Conservation (phyloP, 2,888 invertebrate species). For the Clepsis dumicolana region DNA sequence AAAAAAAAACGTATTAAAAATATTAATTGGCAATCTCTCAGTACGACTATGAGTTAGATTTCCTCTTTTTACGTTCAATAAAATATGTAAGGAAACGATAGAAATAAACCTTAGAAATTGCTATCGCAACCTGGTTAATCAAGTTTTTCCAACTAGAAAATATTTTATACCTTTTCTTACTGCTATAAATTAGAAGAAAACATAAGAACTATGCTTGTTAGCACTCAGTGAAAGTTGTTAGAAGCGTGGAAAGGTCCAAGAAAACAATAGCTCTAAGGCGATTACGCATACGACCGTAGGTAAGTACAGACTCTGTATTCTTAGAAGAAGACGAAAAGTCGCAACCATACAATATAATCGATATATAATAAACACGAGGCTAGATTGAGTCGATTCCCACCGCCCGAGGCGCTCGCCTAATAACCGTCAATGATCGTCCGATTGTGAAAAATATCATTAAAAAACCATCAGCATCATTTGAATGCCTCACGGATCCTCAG, state of each 20-base stretch:
- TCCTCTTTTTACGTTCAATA: background rate
- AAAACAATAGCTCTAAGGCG: conserved; percentile 1
- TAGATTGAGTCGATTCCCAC: conserved; percentile 44
- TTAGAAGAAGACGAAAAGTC: conserved; percentile 19
- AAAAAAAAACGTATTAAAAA: background rate
- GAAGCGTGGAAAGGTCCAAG: background rate
- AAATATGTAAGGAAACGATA: background rate
- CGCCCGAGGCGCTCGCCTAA: conserved; percentile 78
- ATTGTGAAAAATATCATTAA: conserved; percentile 87
- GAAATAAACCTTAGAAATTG: background rate
- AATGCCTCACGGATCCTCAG: conserved; percentile 70
- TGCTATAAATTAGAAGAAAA: background rate
- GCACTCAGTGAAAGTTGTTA: background rate
- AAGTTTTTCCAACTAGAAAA: background rate
- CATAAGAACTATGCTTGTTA: background rate
- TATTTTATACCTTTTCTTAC: background rate
- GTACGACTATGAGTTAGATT: background rate
- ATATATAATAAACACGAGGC: conserved; percentile 40
- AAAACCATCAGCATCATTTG: conserved; percentile 86
- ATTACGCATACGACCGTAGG: background rate
- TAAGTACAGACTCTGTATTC: background rate
- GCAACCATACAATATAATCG: conserved; percentile 30
- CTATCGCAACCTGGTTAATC: background rate
- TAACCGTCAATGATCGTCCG: conserved; percentile 84
- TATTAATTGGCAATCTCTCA: background rate